Evolutionary conservation across 1,140 invertebrate species (phyloP), one percentile per base, ranked within the genome.

Genomic region (Apocrypta bakeri): DNA sequence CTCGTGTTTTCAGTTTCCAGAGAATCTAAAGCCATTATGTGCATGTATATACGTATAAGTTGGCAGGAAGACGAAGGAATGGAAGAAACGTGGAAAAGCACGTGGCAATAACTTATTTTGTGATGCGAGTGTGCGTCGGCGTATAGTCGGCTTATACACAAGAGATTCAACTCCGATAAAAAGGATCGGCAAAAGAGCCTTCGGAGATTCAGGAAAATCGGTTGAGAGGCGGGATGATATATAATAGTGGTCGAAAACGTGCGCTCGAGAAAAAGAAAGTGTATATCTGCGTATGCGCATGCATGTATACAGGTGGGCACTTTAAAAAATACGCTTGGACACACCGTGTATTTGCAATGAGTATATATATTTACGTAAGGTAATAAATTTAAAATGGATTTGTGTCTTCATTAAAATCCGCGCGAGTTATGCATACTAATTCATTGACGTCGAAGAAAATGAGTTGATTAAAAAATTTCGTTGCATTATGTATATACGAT

Each of bases 41-140:
- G 9, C 3, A 37, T n/a, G 33, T 37, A 37, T 21, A n/a, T 56
- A 56, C 48, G 14, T 48, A 37, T 48, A n/a, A 56, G 48, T 21
- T 17, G 48, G 17, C 33, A 2, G 21, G n/a, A n/a, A n/a, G n/a
- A 56, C 17, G 6, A n/a, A n/a, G 31, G 56, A 64, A 24, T 31
- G 64, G 66, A 31, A 33, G 27, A 37, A 24, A 29, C 27, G 27
- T 17, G 72, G 42, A 74, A 56, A 74, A 56, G 61, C 48, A 69
- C 37, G 83, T 69, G 72, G 82, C 80, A 77, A 83, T 81, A 80
- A 85, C 42, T 48, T 48, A 82, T 69, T 69, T 29, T 29, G 68
- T 37, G 83, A 85, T 75, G 83, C 84, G 81, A 84, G 81, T 80
- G 86, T 87, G 86, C 87, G 85, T 87, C 84, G 87, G 87, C 84